These are phyloP conservation scores for Hedychridium roseum DNA, from an alignment of 2,888 invertebrate genomes.

Conservation along the genomic window DNA sequence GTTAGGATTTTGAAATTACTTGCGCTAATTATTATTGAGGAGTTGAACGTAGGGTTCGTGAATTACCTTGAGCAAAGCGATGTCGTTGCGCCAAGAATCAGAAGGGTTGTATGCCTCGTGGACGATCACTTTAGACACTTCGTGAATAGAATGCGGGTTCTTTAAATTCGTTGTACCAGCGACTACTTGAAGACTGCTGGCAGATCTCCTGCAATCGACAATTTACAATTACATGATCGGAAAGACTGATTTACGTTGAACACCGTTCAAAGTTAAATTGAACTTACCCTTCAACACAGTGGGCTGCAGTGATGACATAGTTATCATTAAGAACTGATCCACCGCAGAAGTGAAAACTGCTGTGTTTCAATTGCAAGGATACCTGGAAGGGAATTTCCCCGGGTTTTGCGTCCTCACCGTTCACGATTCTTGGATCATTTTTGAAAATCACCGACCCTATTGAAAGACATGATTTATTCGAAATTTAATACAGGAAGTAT, in stretches of 20 bases:
- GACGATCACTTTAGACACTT: constrained; percentile 21
- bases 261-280: not conserved
- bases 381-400: constrained; percentile 43
- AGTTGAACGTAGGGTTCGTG: constrained; percentile 44
- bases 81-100: constrained; percentile 40
- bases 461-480: too few species aligned
- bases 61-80: constrained; percentile 56
- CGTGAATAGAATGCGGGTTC: constrained; percentile 14
- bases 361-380: constrained; percentile 28
- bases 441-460: too few species aligned
- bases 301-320: constrained; percentile 45
- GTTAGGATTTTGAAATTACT: constrained; percentile 1
- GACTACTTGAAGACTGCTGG: too few species aligned
- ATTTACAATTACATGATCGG: not conserved
- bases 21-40: too few species aligned
- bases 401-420: constrained; percentile 31
- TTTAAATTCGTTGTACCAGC: constrained; percentile 30
- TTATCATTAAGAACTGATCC: constrained; percentile 37
- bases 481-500: too few species aligned
- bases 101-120: constrained; percentile 31
- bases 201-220: too few species aligned
- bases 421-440: constrained; percentile 16
- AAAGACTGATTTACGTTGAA: not conserved
- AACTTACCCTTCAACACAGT: constrained; percentile 29
- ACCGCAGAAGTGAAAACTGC: constrained; percentile 39